A percentile compares a stretch with the other conserved stretches of the same genome.
Conservation (phyloP, 1,140 invertebrate genomes). For the Diprion similis region DNA sequence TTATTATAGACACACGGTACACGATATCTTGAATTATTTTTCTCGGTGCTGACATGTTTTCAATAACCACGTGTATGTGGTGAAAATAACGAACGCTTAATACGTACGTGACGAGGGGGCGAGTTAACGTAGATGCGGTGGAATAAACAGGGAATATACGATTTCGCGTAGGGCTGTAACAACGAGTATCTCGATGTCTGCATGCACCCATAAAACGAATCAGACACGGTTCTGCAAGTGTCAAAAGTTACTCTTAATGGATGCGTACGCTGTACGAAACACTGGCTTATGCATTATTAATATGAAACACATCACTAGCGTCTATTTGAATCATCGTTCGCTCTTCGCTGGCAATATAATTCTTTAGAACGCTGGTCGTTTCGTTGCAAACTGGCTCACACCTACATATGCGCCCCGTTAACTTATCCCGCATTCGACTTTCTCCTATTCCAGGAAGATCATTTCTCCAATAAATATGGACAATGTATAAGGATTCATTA, state of each 20-base stretch:
- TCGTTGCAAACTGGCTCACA: not conserved
- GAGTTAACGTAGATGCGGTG: not conserved
- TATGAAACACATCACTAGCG: not conserved
- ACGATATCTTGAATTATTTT: not conserved
- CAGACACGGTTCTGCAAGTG: slow-evolving; percentile 58
- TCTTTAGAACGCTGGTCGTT: not conserved
- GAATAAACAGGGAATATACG: not conserved
- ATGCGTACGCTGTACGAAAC: slow-evolving; percentile 28
- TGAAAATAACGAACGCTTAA: not conserved
- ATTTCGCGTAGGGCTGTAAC: not conserved
- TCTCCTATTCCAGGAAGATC: too few species aligned
- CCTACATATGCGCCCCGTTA: too few species aligned
- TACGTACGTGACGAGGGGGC: not conserved
- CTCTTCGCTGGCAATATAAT: not conserved
- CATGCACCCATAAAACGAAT: slow-evolving; percentile 50
- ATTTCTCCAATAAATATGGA: too few species aligned
- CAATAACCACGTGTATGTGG: not conserved
- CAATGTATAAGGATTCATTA: too few species aligned
- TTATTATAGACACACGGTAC: not conserved
- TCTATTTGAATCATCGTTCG: slow-evolving; percentile 5
- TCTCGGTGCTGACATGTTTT: not conserved
- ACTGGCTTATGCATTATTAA: slow-evolving; percentile 42
- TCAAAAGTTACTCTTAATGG: slow-evolving; percentile 55
- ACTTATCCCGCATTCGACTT: too few species aligned
- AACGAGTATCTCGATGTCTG: slow-evolving; percentile 32